These are phyloP conservation scores for Aplodontia rufa DNA, from an alignment of 2,113 vertebrate genomes.

Conservation along the genomic window DNA sequence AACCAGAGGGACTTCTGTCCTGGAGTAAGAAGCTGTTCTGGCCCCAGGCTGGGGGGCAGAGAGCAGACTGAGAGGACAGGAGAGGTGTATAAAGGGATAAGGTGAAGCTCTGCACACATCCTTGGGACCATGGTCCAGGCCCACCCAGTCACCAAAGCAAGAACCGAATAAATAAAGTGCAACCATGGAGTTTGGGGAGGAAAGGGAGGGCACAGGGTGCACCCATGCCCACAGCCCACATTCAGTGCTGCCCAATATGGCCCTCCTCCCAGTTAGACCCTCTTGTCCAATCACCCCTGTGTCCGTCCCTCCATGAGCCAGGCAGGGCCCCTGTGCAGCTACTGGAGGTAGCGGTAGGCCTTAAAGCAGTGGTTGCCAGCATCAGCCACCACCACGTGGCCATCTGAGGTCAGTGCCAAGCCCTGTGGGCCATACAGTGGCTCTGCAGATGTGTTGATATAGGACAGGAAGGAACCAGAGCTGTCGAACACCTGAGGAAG, in stretches of 20 bases:
- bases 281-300: slow-evolving; percentile 71
- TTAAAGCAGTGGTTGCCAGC: slow-evolving; percentile 99
- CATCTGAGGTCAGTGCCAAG: slow-evolving; percentile 95
- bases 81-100: slow-evolving; percentile 34
- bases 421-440: slow-evolving; percentile 96
- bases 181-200: slow-evolving; percentile 63
- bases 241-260: slow-evolving; percentile 74
- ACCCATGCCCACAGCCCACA: slow-evolving; percentile 72
- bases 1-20: slow-evolving; percentile 69
- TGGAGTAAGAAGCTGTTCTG: slow-evolving; percentile 65
- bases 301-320: slow-evolving; percentile 66
- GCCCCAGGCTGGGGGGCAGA: slow-evolving; percentile 51
- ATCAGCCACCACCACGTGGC: slow-evolving; percentile 96
- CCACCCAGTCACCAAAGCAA: slow-evolving; percentile 80
- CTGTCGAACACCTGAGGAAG: slow-evolving; percentile 94
- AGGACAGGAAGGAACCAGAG: slow-evolving; percentile 96
- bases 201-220: slow-evolving; percentile 56
- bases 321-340: slow-evolving; percentile 69
- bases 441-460: slow-evolving; percentile 97
- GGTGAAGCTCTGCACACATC: slow-evolving; percentile 72
- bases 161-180: slow-evolving; percentile 83
- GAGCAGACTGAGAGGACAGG: slow-evolving; percentile 62
- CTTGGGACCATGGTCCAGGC: slow-evolving; percentile 66
- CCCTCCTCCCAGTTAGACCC: slow-evolving; percentile 70
- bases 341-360: slow-evolving; percentile 98